Evolutionary conservation across 23 tunicate genomes (phyloP), one percentile per base, ranked within the genome.

Genomic region (Botrylloides violaceus): DNA sequence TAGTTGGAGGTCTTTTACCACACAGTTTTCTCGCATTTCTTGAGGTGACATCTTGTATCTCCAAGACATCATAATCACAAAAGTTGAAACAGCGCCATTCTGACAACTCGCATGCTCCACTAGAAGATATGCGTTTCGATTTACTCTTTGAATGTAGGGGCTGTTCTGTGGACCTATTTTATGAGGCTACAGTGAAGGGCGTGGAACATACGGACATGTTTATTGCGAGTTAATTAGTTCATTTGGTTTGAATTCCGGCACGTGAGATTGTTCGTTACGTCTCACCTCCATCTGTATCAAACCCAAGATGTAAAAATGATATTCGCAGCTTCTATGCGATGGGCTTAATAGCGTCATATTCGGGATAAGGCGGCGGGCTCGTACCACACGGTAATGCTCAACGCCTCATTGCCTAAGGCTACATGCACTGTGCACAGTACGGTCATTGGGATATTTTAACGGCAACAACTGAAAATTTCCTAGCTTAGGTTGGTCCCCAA

Each of bases 81-180:
- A 34, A 55, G 3, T 83, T 34, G 65, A 57, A 77, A 61, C 97
- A 90, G 37, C 64, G 29, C 53, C 97, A 83, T 9, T 29, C 28
- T 26, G n/a, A 18, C 36, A 90, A 49, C 59, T 88, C 79, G 68
- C 96, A 88, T 23, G 66, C 68, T 9, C 77, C 84, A 12, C 96
- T 88, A 74, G 24, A 48, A 66, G 66, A 7, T 24, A 76, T 18
- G 7, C n/a, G n/a, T n/a, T n/a, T n/a, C n/a, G n/a, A n/a, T n/a
- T n/a, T n/a, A n/a, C n/a, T 18, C 23, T 18, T 31, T 66, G 28
- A 66, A 66, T 34, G 58, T 1, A 49, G 58, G 0, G 0, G 58
- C n/a, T n/a, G n/a, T n/a, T n/a, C n/a, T n/a, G n/a, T n/a, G n/a
- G n/a, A 23, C 0, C 15, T 47, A 47, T 47, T 47, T 47, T 47